These are phyloP conservation scores for Paelopatides confundens DNA, from an alignment of 53 echinoderm and acorn worm genomes.

Conservation along the genomic window DNA sequence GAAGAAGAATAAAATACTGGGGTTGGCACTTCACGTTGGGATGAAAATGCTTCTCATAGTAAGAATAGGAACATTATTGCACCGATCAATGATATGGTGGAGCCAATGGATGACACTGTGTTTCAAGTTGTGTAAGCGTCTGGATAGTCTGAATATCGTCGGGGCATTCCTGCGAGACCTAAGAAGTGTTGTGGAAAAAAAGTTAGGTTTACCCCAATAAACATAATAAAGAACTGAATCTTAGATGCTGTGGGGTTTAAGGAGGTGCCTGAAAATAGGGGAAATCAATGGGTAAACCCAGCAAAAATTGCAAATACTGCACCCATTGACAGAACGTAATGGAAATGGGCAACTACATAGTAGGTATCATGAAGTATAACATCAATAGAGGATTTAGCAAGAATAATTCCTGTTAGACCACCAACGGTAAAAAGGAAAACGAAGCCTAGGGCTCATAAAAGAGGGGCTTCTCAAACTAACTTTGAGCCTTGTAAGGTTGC, in stretches of 20 bases:
- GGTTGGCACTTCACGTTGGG: conserved; percentile 19
- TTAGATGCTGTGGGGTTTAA: conserved; percentile 63
- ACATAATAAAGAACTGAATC: conserved; percentile 74
- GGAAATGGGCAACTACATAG: conserved; percentile 82
- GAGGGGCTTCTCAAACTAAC: conserved; percentile 67
- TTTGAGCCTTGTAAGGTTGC: conserved; percentile 76
- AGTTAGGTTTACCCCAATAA: conserved; percentile 80
- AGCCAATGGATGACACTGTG: conserved; percentile 71
- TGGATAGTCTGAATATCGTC: conserved; percentile 88
- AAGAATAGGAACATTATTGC: conserved; percentile 65
- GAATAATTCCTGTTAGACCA: conserved; percentile 74
- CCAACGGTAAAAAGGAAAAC: conserved; percentile 82
- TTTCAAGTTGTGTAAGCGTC: conserved; percentile 82
- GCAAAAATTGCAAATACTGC: conserved; percentile 85
- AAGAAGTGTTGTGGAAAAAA: conserved; percentile 83
- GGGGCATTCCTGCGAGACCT: conserved; percentile 83
- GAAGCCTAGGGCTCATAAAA: conserved; percentile 71
- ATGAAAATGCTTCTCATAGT: conserved; percentile 66
- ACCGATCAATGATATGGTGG: conserved; percentile 60
- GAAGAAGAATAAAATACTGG: too few relatives aligned
- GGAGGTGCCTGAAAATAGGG: conserved; percentile 46
- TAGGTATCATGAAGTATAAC: conserved; percentile 78
- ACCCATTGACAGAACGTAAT: conserved; percentile 80
- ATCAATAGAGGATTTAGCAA: conserved; percentile 75
- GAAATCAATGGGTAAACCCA: conserved; percentile 78